These are phyloP conservation scores for Neosalanx taihuensis DNA, from an alignment of 2,797 vertebrate genomes.

Conservation along the genomic window DNA sequence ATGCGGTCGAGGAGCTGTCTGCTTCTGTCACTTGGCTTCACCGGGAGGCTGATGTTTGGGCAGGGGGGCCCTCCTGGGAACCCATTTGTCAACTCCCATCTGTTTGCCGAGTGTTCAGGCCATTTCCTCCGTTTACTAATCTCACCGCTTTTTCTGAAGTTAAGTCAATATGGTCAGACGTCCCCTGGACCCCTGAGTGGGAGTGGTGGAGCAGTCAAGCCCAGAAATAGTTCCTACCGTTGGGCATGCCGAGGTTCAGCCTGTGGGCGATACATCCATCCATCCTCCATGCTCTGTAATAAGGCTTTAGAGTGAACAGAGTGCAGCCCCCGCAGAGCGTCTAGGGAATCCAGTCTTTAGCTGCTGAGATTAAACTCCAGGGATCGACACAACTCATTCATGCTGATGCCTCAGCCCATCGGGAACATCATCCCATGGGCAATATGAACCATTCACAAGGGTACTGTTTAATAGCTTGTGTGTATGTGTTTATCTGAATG, in stretches of 20 bases:
- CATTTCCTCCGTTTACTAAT: conserved; percentile 10
- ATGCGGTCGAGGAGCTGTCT: conserved; percentile 6
- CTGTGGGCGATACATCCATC: not conserved
- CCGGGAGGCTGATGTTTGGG: conserved; percentile 21
- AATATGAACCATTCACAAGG: conserved; percentile 31
- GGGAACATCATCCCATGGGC: conserved; percentile 14
- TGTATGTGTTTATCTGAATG: conserved; percentile 2
- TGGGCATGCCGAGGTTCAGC: not conserved
- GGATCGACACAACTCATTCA: conserved; percentile 34
- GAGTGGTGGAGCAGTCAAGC: not conserved
- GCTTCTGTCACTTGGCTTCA: conserved; percentile 11
- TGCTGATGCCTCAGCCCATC: conserved; percentile 19
- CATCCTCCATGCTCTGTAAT: not conserved
- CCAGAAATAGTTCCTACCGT: not conserved
- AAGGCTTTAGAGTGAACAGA: conserved; percentile 16
- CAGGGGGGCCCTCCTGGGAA: conserved; percentile 24
- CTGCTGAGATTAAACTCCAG: conserved; percentile 4
- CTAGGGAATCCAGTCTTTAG: conserved; percentile 24
- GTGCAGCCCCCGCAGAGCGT: conserved; percentile 10
- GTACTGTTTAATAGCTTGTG: not conserved
- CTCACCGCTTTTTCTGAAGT: conserved; percentile 2
- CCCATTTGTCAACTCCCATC: conserved; percentile 20
- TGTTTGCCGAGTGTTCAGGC: conserved; percentile 18
- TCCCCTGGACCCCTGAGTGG: conserved; percentile 2
- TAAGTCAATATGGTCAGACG: not conserved